Base-by-base conservation (phyloP, 1,140 invertebrate species). In the Drosophila virilis region DNA sequence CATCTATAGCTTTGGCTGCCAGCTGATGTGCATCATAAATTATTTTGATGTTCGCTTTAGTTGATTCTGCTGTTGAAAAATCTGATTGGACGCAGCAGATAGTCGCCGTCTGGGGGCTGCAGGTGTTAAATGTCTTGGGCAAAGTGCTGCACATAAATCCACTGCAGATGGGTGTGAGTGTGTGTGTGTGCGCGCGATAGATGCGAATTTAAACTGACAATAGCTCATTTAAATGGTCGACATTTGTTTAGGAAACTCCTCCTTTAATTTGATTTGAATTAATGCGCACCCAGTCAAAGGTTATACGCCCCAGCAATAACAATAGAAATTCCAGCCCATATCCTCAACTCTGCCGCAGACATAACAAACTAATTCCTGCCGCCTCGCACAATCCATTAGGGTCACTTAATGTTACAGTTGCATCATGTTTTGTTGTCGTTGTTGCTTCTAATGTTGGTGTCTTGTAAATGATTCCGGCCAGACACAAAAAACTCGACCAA, bases 121-220 rank as follows among this genome's bases (percentile, higher is more conserved):
- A 86, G 83, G 83, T 86, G 82, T 86, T 86, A 86, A 86, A 86
- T 86, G 78, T 86, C 83, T 86, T 88, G 72, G 62, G 75, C 61
- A 78, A 86, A 88, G 83, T 86, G 78, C 60, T 68, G 12, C 50
- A 70, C 64, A 88, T 88, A 69, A 88, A 82, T 86, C 60, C 64
- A 52, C 32, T 50, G 51, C 74, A 85, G 74, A 67, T 77, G 66
- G 77, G 61, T 62, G 80, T 65, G 80, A 2, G 17, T 9, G 45
- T 28, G 43, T 22, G 46, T 28, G 66, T 80, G 72, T 64, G 80
- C 61, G 77, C 28, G 35, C 32, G 46, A 50, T 59, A 59, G 65
- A 77, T 77, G 73, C 50, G 80, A 77, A 73, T 85, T 84, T 84
- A 80, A 85, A 85, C 79, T 85, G 77, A 80, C 77, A 84, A 85